Base-by-base conservation (phyloP, 2,113 vertebrate species). In the Crotophaga sulcirostris region DNA sequence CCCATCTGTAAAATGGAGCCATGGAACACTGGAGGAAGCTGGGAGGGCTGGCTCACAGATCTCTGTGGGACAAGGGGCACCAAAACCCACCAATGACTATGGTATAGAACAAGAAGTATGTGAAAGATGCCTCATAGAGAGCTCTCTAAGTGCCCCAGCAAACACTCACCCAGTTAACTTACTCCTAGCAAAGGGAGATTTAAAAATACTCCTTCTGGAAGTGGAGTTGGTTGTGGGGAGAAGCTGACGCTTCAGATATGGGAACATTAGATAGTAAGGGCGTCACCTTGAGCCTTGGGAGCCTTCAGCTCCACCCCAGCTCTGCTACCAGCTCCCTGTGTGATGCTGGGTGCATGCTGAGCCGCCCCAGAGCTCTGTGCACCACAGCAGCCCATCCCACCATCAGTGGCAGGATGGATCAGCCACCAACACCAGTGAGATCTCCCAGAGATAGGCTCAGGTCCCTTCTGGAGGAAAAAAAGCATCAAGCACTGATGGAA, bases 271-370 rank as follows among this genome's bases (percentile, higher is more conserved):
- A 45, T 16, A 77, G 80, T 0, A 9, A 84, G 31, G 66, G 54
- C 1, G 0, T 51, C 84, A 91, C 3, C 47, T 56, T 28, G 77
- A 94, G 45, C 86, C 80, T 84, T 91, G 87, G 89, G 93, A 96
- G 89, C 91, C 89, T 87, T 51, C 68, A 85, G 95, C 84, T 96
- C 93, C 66, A 68, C 56, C 69, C 73, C 89, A 81, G 86, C 68
- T 49, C 72, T 13, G 25, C 62, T 21, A 8, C 72, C 6, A 5
- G 2, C 45, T 84, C 49, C 47, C 66, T 1, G 19, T 0, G 45
- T 8, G 83, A 33, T 7, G 40, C 90, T 0, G 49, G 29, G 11
- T 3, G 56, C 17, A 19, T 13, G 63, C 10, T 12, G 38, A 72
- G 6, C 58, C 62, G 18, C 44, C 17, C 36, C 2, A 0, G 51